These are phyloP conservation scores for Thaumetopoea pityocampa DNA, from an alignment of 1,140 invertebrate genomes.

Conservation along the genomic window DNA sequence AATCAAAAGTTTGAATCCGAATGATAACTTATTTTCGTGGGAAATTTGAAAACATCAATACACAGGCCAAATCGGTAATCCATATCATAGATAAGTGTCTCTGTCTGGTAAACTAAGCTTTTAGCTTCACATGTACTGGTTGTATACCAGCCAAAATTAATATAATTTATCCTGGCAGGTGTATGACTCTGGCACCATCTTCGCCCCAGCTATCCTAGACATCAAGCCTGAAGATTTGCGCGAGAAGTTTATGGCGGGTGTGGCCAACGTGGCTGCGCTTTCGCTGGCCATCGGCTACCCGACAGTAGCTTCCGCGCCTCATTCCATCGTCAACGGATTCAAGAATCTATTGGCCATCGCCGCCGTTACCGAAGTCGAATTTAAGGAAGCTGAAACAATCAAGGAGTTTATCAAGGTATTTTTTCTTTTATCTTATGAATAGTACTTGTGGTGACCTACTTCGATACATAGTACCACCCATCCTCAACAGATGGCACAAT, in stretches of 20 bases:
- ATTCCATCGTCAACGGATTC: constrained; percentile 98
- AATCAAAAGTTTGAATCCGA: too few species aligned
- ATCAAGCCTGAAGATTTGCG: constrained; percentile 98
- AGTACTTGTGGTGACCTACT: constrained; percentile 35
- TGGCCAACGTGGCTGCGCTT: constrained; percentile 95
- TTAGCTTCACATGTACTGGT: too few species aligned
- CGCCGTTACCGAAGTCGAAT: constrained; percentile 95
- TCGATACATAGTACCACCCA: too few species aligned
- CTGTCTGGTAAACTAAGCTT: too few species aligned
- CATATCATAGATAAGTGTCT: too few species aligned
- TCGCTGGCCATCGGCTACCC: constrained; percentile 97
- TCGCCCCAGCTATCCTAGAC: constrained; percentile 97
- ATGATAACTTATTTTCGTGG: too few species aligned
- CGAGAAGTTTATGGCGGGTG: constrained; percentile 93
- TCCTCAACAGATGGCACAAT: too few species aligned
- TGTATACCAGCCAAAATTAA: too few species aligned
- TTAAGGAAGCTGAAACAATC: constrained; percentile 95
- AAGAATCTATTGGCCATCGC: constrained; percentile 98
- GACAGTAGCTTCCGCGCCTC: constrained; percentile 96
- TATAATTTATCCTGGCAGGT: constrained; percentile 74
- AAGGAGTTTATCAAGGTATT: constrained; percentile 90
- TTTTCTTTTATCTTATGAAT: background rate
- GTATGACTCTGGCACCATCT: constrained; percentile 98
- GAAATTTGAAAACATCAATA: too few species aligned
- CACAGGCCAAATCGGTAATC: too few species aligned